A percentile compares a stretch with the other conserved stretches of the same genome.
Conservation (phyloP, 2,888 invertebrate species). For the Macrosoma leucophasiata region DNA sequence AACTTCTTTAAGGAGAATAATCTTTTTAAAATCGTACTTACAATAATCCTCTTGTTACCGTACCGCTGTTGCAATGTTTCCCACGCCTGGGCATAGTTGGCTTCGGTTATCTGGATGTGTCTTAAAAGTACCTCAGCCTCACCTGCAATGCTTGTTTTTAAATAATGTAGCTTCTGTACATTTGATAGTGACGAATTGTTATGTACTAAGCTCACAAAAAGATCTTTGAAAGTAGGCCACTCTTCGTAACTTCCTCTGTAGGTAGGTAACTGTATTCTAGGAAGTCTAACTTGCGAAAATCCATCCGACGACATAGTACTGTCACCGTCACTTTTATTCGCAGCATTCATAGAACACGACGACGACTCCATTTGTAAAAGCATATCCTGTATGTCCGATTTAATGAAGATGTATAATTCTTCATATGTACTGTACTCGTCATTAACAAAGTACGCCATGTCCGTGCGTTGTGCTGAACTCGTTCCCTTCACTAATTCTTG, state of each 20-base stretch:
- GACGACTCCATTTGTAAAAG: constrained; percentile 2
- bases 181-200: constrained; percentile 6
- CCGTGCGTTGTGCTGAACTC: not conserved
- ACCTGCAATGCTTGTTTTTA: constrained; percentile 7
- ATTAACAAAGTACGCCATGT: constrained; percentile 4
- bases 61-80: constrained; percentile 7
- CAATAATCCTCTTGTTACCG: constrained; percentile 5
- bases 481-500: not conserved
- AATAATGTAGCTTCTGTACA: constrained; percentile 15
- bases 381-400: constrained; percentile 1
- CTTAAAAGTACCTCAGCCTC: constrained; percentile 8
- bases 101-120: constrained; percentile 10
- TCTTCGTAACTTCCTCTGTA: constrained; percentile 8
- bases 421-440: constrained; percentile 3
- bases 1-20: not conserved
- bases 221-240: constrained; percentile 6
- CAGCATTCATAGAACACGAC: too few species aligned
- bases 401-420: constrained; percentile 3
- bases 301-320: too few species aligned
- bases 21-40: constrained; percentile 1
- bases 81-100: constrained; percentile 12
- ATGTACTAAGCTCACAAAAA: constrained; percentile 6
- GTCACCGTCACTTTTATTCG: too few species aligned
- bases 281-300: constrained; percentile 4
- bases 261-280: constrained; percentile 6